Conservation (phyloP, 2,888 invertebrate species). For the Rhimphoctona megacephalus region DNA sequence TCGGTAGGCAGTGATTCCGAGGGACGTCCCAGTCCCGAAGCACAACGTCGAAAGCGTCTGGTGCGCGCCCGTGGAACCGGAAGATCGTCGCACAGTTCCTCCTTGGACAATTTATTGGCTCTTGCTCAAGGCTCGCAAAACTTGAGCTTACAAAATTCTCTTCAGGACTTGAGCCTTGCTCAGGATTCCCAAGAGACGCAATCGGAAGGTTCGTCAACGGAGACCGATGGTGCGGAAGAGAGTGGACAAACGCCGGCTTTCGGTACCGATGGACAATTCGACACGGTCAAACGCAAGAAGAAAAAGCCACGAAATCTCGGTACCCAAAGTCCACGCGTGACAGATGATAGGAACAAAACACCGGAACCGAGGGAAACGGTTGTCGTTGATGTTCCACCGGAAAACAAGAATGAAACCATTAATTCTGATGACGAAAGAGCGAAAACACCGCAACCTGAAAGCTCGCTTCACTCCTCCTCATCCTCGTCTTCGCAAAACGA, state of each 20-base stretch:
- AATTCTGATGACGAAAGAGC: constrained; percentile 87
- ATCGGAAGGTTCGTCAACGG: constrained; percentile 88
- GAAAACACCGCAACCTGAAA: constrained; percentile 89
- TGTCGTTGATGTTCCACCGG: constrained; percentile 85
- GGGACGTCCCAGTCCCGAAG: constrained; percentile 94
- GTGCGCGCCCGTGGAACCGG: constrained; percentile 94
- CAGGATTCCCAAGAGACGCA: constrained; percentile 82
- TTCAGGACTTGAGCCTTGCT: constrained; percentile 80
- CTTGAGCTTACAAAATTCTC: constrained; percentile 81
- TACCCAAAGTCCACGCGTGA: constrained; percentile 82
- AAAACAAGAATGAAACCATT: constrained; percentile 86
- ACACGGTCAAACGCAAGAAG: constrained; percentile 94
- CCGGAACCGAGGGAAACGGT: constrained; percentile 88
- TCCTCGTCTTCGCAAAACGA: constrained; percentile 71
- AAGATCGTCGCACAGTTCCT: constrained; percentile 93
- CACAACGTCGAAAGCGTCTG: constrained; percentile 91
- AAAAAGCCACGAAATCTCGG: constrained; percentile 87
- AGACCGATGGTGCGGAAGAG: constrained; percentile 90
- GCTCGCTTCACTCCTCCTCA: constrained; percentile 59
- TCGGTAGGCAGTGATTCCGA: constrained; percentile 97
- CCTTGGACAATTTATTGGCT: constrained; percentile 91
- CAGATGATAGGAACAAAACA: constrained; percentile 88
- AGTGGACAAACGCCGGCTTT: constrained; percentile 85
- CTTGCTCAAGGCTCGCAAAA: constrained; percentile 81
- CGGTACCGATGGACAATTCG: constrained; percentile 91